Percentiles rank a stretch among this genome's conserved stretches.
Conservation (phyloP, 2,113 vertebrate genomes). For the Labrus mixtus region DNA sequence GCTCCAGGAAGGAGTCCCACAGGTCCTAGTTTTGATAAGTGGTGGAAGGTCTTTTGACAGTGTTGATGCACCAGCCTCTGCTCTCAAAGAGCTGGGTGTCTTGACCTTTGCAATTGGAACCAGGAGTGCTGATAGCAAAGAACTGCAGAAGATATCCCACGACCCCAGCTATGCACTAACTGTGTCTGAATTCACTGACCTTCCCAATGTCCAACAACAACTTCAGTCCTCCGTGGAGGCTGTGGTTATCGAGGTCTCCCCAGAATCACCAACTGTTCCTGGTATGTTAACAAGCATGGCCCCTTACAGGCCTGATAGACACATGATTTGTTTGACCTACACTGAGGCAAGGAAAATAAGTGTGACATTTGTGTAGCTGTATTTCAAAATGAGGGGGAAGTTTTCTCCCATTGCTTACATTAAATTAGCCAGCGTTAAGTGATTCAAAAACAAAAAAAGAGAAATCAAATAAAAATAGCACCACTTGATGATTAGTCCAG, state of each 20-base stretch:
- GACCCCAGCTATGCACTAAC: constrained; percentile 86
- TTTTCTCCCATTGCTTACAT: constrained; percentile 22
- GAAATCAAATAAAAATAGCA: too few species aligned
- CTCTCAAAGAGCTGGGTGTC: constrained; percentile 85
- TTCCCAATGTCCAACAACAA: constrained; percentile 65
- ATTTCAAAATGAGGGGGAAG: too few species aligned
- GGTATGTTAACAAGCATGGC: neutral
- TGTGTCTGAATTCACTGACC: constrained; percentile 84
- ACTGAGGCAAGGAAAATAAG: neutral
- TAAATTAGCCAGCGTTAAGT: too few species aligned
- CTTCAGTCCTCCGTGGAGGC: constrained; percentile 39
- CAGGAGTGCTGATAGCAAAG: constrained; percentile 81
- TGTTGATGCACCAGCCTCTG: constrained; percentile 76
- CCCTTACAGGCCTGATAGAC: neutral
- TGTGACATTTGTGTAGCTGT: too few species aligned
- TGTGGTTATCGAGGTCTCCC: constrained; percentile 16
- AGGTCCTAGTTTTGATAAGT: constrained; percentile 90
- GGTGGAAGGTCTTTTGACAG: constrained; percentile 82
- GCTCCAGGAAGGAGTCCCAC: constrained; percentile 86
- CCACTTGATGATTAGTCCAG: neutral
- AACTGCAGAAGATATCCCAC: constrained; percentile 87
- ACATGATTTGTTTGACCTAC: neutral
- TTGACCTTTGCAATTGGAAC: constrained; percentile 88
- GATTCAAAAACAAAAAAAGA: too few species aligned
- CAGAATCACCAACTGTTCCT: constrained; percentile 27